A percentile compares a stretch with the other conserved stretches of the same genome.
phyloP scores from a whole-genome alignment of 1,140 invertebrate species.

The Meloidogyne exigua region DNA sequence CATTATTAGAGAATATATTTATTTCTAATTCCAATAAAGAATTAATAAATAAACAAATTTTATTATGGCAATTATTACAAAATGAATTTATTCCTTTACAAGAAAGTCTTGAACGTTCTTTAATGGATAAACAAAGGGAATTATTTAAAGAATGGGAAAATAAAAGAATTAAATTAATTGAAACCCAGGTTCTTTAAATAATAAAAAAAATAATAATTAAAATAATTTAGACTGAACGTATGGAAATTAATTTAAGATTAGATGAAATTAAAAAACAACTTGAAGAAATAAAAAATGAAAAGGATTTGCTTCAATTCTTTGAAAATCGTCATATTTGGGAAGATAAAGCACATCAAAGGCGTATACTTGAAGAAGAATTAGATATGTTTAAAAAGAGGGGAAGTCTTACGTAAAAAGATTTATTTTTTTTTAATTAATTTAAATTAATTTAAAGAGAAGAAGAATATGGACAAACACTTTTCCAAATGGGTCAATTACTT shows the following conservation, averaged over 20 bases:
- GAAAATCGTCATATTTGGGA: slow-evolving; percentile 59
- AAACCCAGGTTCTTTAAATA: slow-evolving; percentile 41
- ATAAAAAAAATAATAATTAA: not conserved
- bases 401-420: slow-evolving; percentile 8
- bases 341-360: slow-evolving; percentile 50
- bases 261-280: slow-evolving; percentile 48
- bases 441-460: slow-evolving; percentile 37
- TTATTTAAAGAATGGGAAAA: slow-evolving; percentile 51
- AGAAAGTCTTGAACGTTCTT: not conserved
- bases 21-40: not conserved
- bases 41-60: not conserved
- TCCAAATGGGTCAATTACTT: slow-evolving; percentile 37
- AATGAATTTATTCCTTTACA: not conserved
- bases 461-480: slow-evolving; percentile 44
- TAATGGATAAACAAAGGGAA: slow-evolving; percentile 33
- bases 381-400: slow-evolving; percentile 34
- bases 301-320: slow-evolving; percentile 55
- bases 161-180: slow-evolving; percentile 40
- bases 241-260: slow-evolving; percentile 38
- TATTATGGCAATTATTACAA: slow-evolving; percentile 1
- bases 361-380: slow-evolving; percentile 44
- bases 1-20: not conserved
- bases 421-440: not conserved
- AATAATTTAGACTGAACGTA: slow-evolving; percentile 30
- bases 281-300: slow-evolving; percentile 37